Evolutionary conservation across 2,113 vertebrate species (phyloP), one percentile per base, ranked within the genome.

Genomic region (Larimichthys polyactis): DNA sequence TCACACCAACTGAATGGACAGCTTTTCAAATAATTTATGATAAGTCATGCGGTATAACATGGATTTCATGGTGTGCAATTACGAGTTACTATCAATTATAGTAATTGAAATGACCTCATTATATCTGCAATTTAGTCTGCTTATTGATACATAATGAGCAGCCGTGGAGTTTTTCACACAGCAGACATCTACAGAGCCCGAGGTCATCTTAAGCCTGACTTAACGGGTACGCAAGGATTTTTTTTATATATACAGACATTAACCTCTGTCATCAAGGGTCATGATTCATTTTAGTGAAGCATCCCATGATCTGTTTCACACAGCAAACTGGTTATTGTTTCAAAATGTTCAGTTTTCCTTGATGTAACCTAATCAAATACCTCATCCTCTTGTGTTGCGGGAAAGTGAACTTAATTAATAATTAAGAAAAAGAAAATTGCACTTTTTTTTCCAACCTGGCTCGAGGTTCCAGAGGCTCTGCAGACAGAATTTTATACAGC

Each of bases 61-160:
- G 52, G 49, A 63, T 64, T 82, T 71, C 12, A 32, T 71, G 14
- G 55, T 14, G 60, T 46, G 17, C 70, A 57, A 48, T 79, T 49
- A 71, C 4, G 2, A 60, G 16, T n/a, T 19, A n/a, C 27, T 22
- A 43, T 70, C 6, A 32, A 52, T 75, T 69, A 69, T 36, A 22
- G 40, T 51, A 40, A 60, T 55, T 74, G 49, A 78, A 73, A 73
- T 27, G 2, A 58, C 70, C 62, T 73, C 20, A 74, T 79, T 55
- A 76, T 46, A 46, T 59, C 11, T 32, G 20, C 29, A 51, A 58
- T 75, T 70, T 29, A 36, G 43, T 36, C 27, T 22, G 16, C 9
- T 36, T 46, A 63, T 63, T 58, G 71, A 85, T 57, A 24, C 10
- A 49, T 68, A 64, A 72, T 63, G 51, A 59, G 63, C 58, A 51